Percentiles rank a stretch among this genome's conserved stretches.
Evolutionary conservation across 2,888 invertebrate genomes (phyloP).

Genomic region (Macaria notata): DNA sequence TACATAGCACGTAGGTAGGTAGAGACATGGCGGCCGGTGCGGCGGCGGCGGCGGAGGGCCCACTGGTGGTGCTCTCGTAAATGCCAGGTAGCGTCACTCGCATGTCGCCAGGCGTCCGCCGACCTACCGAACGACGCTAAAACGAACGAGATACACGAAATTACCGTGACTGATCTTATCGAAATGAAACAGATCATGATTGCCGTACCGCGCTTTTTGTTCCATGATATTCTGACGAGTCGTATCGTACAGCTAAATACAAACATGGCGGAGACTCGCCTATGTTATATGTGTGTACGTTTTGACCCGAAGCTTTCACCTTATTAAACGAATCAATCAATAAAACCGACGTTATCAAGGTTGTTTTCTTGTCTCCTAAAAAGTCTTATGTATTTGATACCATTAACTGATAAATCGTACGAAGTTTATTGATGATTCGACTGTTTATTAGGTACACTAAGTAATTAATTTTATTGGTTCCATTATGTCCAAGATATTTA

Average conservation of each 20-base stretch:
- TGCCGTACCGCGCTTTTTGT: too few species aligned
- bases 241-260: too few species aligned
- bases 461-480: conserved; percentile 4
- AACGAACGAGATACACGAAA: conserved; percentile 1
- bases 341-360: conserved; percentile 6
- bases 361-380: conserved; percentile 7
- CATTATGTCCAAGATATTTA: not conserved
- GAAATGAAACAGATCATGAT: not conserved
- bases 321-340: conserved; percentile 10
- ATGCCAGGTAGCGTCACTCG: conserved; percentile 21
- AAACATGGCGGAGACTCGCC: not conserved
- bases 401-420: conserved; percentile 8
- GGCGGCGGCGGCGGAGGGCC: conserved; percentile 9
- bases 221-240: not conserved
- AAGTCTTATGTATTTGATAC: conserved; percentile 4
- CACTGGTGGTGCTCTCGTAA: conserved; percentile 21
- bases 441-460: conserved; percentile 3
- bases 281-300: not conserved
- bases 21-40: conserved; percentile 11
- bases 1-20: conserved; percentile 17
- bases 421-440: conserved; percentile 5
- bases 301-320: not conserved
- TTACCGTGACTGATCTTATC: not conserved
- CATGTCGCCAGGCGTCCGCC: conserved; percentile 5
- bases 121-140: not conserved